Evolutionary conservation across 2,888 invertebrate genomes (phyloP).

Genomic region (Fabriciana adippe): DNA sequence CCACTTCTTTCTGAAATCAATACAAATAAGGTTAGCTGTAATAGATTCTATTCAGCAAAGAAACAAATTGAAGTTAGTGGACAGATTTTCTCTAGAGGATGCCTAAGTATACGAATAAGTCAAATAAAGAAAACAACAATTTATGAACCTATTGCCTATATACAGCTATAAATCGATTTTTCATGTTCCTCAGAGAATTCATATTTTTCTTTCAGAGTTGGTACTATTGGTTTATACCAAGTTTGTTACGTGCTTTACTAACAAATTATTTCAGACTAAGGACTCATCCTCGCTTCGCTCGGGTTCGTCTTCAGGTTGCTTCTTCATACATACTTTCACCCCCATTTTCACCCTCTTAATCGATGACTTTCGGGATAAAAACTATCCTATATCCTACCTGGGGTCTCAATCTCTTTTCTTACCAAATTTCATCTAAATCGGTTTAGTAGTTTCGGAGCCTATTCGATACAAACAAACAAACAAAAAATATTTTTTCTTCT

Average conservation of each 20-base stretch:
- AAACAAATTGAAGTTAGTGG: slow-evolving; percentile 27
- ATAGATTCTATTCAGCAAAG: slow-evolving; percentile 21
- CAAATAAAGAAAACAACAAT: not conserved
- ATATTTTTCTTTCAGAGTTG: not conserved
- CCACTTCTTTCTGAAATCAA: not conserved
- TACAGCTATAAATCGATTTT: not conserved
- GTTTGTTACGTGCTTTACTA: not conserved
- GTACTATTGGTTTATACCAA: too few species aligned
- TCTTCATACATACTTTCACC: too few species aligned
- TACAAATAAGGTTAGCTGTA: slow-evolving; percentile 20
- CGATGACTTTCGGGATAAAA: too few species aligned
- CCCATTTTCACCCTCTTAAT: too few species aligned
- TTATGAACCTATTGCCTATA: not conserved
- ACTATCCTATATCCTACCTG: too few species aligned
- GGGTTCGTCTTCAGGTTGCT: too few species aligned
- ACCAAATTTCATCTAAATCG: too few species aligned
- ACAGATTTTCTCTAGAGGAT: slow-evolving; percentile 25
- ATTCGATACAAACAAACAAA: too few species aligned
- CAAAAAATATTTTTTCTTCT: too few species aligned
- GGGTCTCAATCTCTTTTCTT: too few species aligned
- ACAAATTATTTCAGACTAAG: not conserved
- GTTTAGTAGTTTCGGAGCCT: too few species aligned
- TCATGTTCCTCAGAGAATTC: not conserved
- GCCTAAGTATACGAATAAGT: slow-evolving; percentile 11
- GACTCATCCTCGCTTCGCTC: too few species aligned